phyloP scores from a whole-genome alignment of 2,113 vertebrate species.

The Cavia aperea region DNA sequence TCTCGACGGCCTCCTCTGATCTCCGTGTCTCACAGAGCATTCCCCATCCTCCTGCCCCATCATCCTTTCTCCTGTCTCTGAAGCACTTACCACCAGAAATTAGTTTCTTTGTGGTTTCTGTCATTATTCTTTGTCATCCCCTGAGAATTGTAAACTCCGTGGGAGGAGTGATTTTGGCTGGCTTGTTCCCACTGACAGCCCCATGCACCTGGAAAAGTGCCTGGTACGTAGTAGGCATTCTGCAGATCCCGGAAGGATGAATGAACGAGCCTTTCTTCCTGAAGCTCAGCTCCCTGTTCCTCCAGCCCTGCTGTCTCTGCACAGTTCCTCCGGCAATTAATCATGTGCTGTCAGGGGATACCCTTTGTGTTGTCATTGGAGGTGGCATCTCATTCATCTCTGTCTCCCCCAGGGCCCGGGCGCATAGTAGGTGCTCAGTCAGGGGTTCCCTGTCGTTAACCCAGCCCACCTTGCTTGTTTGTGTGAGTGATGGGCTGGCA shows the following conservation, averaged over 20 bases:
- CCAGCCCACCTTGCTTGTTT: not conserved
- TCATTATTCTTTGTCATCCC: conserved; percentile 2
- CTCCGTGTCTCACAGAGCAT: not conserved
- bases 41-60: not conserved
- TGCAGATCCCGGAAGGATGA: not conserved
- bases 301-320: not conserved
- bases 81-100: not conserved
- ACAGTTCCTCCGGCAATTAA: conserved; percentile 47
- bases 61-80: not conserved
- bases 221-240: not conserved
- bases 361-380: conserved; percentile 52
- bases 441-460: conserved; percentile 35
- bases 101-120: not conserved
- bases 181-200: not conserved
- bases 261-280: not conserved
- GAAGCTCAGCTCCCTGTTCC: not conserved
- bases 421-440: conserved; percentile 62
- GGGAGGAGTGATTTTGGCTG: not conserved
- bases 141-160: not conserved
- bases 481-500: not conserved
- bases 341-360: conserved; percentile 39
- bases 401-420: not conserved
- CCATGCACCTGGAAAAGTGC: not conserved
- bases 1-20: not conserved
- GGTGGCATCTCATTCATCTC: conserved; percentile 54